phyloP scores from a whole-genome alignment of 2,888 invertebrate genomes.

The Monochamus alternatus region DNA sequence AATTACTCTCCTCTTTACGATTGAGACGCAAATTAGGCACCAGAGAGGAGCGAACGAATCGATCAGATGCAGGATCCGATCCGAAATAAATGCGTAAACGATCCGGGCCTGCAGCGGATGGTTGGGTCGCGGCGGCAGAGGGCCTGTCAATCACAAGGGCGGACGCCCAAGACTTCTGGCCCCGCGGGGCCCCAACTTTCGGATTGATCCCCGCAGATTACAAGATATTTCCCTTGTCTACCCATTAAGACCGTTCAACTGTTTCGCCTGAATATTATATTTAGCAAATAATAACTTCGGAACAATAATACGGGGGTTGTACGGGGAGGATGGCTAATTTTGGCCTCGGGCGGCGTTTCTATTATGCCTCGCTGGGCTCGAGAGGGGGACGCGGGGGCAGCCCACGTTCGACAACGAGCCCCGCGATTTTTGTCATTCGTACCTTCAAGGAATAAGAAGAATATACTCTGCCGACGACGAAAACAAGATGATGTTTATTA shows the following conservation, averaged over 20 bases:
- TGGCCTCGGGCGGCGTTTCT: slow-evolving; percentile 37
- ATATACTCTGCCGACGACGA: neutral
- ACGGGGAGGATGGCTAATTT: slow-evolving; percentile 50
- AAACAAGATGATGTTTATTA: too few relatives aligned
- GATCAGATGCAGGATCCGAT: slow-evolving; percentile 37
- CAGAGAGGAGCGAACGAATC: slow-evolving; percentile 32
- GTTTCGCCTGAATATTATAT: slow-evolving; percentile 51
- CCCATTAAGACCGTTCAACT: slow-evolving; percentile 55
- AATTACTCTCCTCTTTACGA: neutral
- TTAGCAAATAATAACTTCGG: slow-evolving; percentile 54
- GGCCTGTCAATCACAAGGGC: slow-evolving; percentile 53
- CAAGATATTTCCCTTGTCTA: slow-evolving; percentile 64
- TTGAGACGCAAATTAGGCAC: slow-evolving; percentile 11
- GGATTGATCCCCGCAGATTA: slow-evolving; percentile 66
- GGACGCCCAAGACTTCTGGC: slow-evolving; percentile 52
- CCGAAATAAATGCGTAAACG: slow-evolving; percentile 46
- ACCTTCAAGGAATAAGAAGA: too few relatives aligned
- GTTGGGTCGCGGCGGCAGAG: slow-evolving; percentile 43
- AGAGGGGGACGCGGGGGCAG: neutral
- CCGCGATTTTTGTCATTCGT: too few relatives aligned
- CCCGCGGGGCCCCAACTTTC: slow-evolving; percentile 62
- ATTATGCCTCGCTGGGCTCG: neutral
- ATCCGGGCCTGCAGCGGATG: slow-evolving; percentile 49
- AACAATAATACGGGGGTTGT: slow-evolving; percentile 51
- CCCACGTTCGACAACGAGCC: too few relatives aligned